These are phyloP conservation scores for Drosophila melanosoma DNA, from an alignment of 2,888 invertebrate genomes.

Conservation along the genomic window DNA sequence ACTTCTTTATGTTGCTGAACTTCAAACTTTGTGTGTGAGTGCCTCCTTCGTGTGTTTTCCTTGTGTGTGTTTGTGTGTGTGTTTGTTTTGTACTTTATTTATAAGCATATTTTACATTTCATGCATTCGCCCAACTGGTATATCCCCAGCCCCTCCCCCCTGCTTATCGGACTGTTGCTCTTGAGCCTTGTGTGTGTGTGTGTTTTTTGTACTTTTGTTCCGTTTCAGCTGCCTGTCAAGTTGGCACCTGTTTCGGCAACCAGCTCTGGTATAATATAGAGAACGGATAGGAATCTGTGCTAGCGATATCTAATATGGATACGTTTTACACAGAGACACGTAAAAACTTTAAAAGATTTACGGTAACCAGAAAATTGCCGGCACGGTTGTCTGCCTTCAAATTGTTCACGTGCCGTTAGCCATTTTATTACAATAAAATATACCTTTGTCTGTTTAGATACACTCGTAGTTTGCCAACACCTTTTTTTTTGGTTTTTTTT, in stretches of 20 bases:
- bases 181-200: constrained; percentile 35
- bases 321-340: constrained; percentile 39
- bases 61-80: constrained; percentile 10
- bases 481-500: constrained; percentile 15
- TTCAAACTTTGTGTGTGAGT: constrained; percentile 59
- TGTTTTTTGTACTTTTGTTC: constrained; percentile 76
- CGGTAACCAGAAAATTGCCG: constrained; percentile 18
- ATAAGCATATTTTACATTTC: constrained; percentile 79
- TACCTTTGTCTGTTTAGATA: constrained; percentile 46
- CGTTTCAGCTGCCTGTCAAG: constrained; percentile 48
- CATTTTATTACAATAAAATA: constrained; percentile 65
- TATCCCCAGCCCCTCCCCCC: constrained; percentile 1
- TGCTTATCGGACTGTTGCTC: neutral
- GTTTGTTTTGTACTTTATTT: constrained; percentile 46
- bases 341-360: constrained; percentile 69
- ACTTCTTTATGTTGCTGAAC: constrained; percentile 76
- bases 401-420: constrained; percentile 47
- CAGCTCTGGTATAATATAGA: constrained; percentile 42
- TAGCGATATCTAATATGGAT: constrained; percentile 36
- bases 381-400: constrained; percentile 19
- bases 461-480: constrained; percentile 40
- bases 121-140: constrained; percentile 64
- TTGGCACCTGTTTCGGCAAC: constrained; percentile 57
- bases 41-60: neutral
- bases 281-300: constrained; percentile 69